A percentile compares a stretch with the other conserved stretches of the same genome.
phyloP scores from a whole-genome alignment of 2,888 invertebrate genomes.

The Cryptus viduatorius region DNA sequence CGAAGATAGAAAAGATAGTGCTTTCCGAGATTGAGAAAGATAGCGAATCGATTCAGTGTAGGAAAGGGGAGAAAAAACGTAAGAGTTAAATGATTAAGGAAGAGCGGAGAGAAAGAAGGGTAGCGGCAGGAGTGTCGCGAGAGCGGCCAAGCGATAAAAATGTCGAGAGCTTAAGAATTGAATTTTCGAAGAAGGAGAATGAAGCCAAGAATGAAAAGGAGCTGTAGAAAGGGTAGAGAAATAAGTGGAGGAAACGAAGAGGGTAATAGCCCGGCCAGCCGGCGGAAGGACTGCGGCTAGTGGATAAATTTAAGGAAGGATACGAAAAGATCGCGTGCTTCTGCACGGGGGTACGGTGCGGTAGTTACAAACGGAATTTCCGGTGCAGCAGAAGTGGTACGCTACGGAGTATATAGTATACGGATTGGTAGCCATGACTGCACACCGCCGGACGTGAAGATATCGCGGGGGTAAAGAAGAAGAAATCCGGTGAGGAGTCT shows the following conservation, averaged over 20 bases:
- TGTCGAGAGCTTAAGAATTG: slow-evolving; percentile 49
- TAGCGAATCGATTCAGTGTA: slow-evolving; percentile 23
- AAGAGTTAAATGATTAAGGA: slow-evolving; percentile 45
- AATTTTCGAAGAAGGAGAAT: slow-evolving; percentile 57
- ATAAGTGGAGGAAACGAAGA: slow-evolving; percentile 50
- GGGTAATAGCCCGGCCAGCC: slow-evolving; percentile 57
- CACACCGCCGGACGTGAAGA: slow-evolving; percentile 47
- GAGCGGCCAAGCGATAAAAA: slow-evolving; percentile 49
- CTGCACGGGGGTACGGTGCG: background rate
- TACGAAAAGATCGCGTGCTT: slow-evolving; percentile 51
- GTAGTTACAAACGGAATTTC: slow-evolving; percentile 52
- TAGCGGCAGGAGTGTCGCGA: slow-evolving; percentile 4
- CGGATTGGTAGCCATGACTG: slow-evolving; percentile 25
- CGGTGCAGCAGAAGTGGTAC: slow-evolving; percentile 55
- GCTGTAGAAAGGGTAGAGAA: background rate
- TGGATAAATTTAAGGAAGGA: slow-evolving; percentile 71
- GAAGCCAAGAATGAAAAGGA: slow-evolving; percentile 37
- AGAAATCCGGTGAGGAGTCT: slow-evolving; percentile 58
- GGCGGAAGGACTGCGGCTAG: slow-evolving; percentile 60
- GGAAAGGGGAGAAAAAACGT: background rate
- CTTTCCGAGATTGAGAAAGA: background rate
- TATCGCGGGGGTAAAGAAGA: slow-evolving; percentile 39
- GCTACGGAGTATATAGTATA: slow-evolving; percentile 47
- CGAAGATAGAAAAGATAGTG: slow-evolving; percentile 6
- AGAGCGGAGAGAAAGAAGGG: background rate